Percentiles rank a stretch among this genome's conserved stretches.
phyloP scores from a whole-genome alignment of 2,113 vertebrate genomes.

The Oenanthe oenanthe region DNA sequence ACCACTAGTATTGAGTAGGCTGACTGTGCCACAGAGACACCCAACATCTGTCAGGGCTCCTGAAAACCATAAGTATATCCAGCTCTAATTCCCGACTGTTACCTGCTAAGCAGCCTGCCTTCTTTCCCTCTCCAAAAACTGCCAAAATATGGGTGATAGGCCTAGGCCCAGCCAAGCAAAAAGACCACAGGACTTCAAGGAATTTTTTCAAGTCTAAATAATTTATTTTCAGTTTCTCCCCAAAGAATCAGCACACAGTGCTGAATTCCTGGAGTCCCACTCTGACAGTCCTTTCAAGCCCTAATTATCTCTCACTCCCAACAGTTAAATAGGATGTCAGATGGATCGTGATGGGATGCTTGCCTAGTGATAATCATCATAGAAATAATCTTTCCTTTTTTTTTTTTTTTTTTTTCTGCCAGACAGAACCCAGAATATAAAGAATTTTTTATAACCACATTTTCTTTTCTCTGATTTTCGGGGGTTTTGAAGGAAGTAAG shows the following conservation, averaged over 20 bases:
- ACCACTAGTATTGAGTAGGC: background rate
- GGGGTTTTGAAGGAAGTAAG: background rate
- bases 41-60: background rate
- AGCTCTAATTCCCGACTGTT: background rate
- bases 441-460: background rate
- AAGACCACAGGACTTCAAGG: constrained; percentile 32
- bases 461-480: background rate
- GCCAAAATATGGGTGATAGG: background rate
- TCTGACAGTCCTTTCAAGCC: background rate
- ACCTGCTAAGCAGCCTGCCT: constrained; percentile 23
- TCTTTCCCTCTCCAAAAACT: background rate
- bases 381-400: background rate
- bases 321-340: background rate
- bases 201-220: constrained; percentile 31
- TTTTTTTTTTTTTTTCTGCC: background rate
- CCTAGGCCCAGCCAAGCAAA: constrained; percentile 32
- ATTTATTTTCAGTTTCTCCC: constrained; percentile 8
- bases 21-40: background rate
- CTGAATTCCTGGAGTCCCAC: background rate
- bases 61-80: constrained; percentile 3
- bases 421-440: background rate
- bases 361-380: background rate
- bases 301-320: background rate
- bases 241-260: background rate
- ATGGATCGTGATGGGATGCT: background rate